These are phyloP conservation scores for Chymomyza costata DNA, from an alignment of 1,140 invertebrate species.

Conservation along the genomic window DNA sequence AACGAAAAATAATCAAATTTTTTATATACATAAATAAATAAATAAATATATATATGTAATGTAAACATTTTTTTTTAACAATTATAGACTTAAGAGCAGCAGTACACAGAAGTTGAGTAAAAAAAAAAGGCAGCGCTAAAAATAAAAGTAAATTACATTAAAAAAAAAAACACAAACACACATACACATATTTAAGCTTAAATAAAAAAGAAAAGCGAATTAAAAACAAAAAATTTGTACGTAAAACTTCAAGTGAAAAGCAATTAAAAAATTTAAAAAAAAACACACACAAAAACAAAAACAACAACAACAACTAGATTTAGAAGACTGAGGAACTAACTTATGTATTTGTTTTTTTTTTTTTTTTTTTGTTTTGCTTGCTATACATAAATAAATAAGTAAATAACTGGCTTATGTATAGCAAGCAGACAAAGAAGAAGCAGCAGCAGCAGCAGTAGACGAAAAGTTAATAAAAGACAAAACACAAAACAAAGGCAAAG, in stretches of 20 bases:
- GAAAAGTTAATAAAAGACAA: conserved; percentile 24
- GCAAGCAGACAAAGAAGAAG: not conserved
- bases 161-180: too few species aligned
- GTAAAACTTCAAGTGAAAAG: conserved; percentile 56
- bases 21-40: conserved; percentile 72
- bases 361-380: conserved; percentile 30
- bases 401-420: not conserved
- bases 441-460: too few species aligned
- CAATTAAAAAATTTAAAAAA: conserved; percentile 20
- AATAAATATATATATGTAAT: conserved; percentile 44
- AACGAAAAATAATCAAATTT: conserved; percentile 68
- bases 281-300: conserved; percentile 35
- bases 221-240: conserved; percentile 51
- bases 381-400: conserved; percentile 5
- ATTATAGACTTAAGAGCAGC: conserved; percentile 24
- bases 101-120: conserved; percentile 16
- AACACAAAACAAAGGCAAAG: conserved; percentile 2
- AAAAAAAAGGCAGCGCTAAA: conserved; percentile 5
- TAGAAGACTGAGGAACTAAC: conserved; percentile 67
- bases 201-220: conserved; percentile 13
- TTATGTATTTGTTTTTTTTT: conserved; percentile 17
- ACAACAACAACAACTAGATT: conserved; percentile 66
- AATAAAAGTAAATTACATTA: conserved; percentile 18
- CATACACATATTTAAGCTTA: too few species aligned
- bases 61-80: conserved; percentile 61